Evolutionary conservation across 2,113 vertebrate genomes (phyloP).

Genomic region (Rana temporaria): DNA sequence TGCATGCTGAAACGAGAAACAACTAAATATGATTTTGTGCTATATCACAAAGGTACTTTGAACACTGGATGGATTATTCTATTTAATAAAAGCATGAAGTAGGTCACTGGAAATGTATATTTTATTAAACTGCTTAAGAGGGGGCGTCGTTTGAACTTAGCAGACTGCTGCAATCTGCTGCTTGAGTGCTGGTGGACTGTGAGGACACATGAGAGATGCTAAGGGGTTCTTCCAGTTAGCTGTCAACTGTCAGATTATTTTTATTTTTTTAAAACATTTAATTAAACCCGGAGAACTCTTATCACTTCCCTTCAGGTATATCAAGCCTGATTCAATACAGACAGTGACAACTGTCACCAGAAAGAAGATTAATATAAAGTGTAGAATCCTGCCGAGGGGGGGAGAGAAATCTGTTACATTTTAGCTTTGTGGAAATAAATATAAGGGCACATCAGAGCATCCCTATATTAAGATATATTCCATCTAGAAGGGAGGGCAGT

Average conservation of each 20-base stretch:
- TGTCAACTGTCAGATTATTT: conserved; percentile 58
- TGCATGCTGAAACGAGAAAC: conserved; percentile 31
- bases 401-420: conserved; percentile 46
- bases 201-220: conserved; percentile 25
- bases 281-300: conserved; percentile 56
- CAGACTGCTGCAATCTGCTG: conserved; percentile 47
- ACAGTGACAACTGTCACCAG: conserved; percentile 51
- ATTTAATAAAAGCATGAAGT: conserved; percentile 47
- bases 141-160: conserved; percentile 33
- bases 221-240: conserved; percentile 53
- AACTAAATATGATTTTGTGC: conserved; percentile 48
- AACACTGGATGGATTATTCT: conserved; percentile 44
- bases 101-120: conserved; percentile 44
- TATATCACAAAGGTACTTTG: conserved; percentile 47
- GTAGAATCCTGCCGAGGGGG: conserved; percentile 55
- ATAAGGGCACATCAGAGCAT: conserved; percentile 26
- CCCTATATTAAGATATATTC: conserved; percentile 15
- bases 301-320: conserved; percentile 57
- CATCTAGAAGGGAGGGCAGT: background rate
- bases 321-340: conserved; percentile 58
- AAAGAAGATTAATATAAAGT: conserved; percentile 52
- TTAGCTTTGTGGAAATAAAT: conserved; percentile 48
- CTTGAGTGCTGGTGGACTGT: conserved; percentile 11
- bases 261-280: conserved; percentile 36
- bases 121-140: conserved; percentile 31